phyloP scores from a whole-genome alignment of 2,113 vertebrate species.

The Sarotherodon lohbergeri region DNA sequence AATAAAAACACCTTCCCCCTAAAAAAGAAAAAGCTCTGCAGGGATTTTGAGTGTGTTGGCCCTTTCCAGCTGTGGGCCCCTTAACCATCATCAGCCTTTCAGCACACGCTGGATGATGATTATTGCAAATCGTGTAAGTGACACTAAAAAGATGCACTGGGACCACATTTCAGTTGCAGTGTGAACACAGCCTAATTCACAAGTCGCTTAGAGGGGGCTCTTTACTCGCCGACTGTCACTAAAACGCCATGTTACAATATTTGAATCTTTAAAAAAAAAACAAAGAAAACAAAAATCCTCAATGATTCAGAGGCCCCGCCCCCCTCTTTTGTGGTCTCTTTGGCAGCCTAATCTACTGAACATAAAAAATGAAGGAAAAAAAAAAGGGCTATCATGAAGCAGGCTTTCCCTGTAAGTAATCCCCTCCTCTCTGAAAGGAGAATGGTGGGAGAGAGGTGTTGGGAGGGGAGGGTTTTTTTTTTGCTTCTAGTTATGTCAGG shows the following conservation, averaged over 20 bases:
- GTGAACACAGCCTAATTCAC: constrained; percentile 5
- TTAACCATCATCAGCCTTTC: constrained; percentile 8
- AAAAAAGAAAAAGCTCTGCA: not conserved
- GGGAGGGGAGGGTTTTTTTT: constrained; percentile 49
- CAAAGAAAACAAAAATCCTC: constrained; percentile 59
- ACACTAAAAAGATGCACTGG: not conserved
- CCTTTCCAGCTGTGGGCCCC: not conserved
- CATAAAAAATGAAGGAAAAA: constrained; percentile 75
- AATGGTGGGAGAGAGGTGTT: not conserved
- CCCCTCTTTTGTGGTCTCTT: constrained; percentile 67
- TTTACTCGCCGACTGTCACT: not conserved
- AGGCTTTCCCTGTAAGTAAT: constrained; percentile 98
- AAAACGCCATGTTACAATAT: constrained; percentile 71
- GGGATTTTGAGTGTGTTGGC: not conserved
- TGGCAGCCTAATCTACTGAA: constrained; percentile 97
- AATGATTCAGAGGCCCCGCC: constrained; percentile 75
- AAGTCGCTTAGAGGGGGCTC: not conserved
- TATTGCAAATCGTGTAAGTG: not conserved
- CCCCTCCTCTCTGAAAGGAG: constrained; percentile 70
- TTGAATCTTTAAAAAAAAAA: constrained; percentile 73
- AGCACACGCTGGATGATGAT: not conserved
- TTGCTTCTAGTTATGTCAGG: constrained; percentile 96
- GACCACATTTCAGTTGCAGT: not conserved
- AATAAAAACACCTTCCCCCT: not conserved
- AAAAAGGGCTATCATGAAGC: constrained; percentile 98